Conservation (phyloP, 2,888 invertebrate genomes). For the Nephrotoma flavescens region DNA sequence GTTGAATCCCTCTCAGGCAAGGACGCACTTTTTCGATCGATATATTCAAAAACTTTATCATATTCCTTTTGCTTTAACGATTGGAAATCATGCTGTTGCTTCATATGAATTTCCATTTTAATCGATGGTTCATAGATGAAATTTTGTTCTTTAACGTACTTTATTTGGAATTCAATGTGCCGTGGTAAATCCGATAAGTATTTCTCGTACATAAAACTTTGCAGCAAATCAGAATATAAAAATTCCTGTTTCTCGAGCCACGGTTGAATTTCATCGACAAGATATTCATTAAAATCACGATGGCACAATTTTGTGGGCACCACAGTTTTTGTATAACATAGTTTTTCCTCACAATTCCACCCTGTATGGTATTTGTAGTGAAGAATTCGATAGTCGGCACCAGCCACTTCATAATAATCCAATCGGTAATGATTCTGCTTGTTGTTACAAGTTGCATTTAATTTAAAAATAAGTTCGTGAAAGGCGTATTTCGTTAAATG, state of each 20-base stretch:
- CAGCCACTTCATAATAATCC: background rate
- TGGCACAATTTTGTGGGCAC: slow-evolving; percentile 9
- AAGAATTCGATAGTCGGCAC: background rate
- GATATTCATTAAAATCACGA: slow-evolving; percentile 10
- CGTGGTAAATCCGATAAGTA: background rate
- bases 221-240: background rate
- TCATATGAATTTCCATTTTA: background rate
- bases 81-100: background rate
- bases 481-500: background rate
- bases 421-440: background rate
- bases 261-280: background rate
- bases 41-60: background rate
- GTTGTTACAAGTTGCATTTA: background rate
- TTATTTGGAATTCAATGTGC: background rate
- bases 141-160: background rate
- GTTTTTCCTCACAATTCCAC: background rate
- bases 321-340: background rate
- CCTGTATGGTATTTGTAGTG: background rate
- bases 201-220: background rate
- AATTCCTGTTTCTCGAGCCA: slow-evolving; percentile 4
- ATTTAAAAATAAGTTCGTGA: background rate
- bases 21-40: background rate
- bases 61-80: background rate
- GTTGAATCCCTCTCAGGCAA: too few relatives aligned
- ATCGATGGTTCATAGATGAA: background rate